These are phyloP conservation scores for Grammomys dolichurus DNA, from an alignment of 2,113 vertebrate genomes.

Conservation along the genomic window DNA sequence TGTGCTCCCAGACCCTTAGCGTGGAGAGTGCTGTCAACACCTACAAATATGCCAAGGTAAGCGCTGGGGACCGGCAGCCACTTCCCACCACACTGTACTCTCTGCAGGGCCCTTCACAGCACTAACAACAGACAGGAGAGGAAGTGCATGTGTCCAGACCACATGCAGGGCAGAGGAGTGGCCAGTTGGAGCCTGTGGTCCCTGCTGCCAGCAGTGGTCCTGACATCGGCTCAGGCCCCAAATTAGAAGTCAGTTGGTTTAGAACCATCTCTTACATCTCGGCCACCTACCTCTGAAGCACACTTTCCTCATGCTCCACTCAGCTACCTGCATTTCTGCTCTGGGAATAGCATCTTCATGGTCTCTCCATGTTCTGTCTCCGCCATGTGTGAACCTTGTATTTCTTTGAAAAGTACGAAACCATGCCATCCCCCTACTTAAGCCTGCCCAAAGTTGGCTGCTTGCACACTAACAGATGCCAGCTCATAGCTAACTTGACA, in stretches of 20 bases:
- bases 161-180: no score
- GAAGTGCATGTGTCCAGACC: not conserved
- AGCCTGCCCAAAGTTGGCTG: not conserved
- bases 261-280: not conserved
- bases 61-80: rapidly evolving
- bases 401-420: not conserved
- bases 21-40: constrained; percentile 93
- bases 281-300: not conserved
- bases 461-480: not conserved
- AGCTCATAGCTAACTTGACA: not conserved
- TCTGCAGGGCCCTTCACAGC: no score
- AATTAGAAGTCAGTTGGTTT: not conserved
- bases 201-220: not conserved
- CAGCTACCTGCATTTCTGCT: not conserved
- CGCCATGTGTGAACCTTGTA: not conserved
- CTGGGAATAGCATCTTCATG: rapidly evolving
- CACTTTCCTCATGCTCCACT: rapidly evolving
- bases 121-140: not conserved
- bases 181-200: rapidly evolving
- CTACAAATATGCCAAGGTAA: constrained; percentile 97
- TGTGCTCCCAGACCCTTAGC: constrained; percentile 93
- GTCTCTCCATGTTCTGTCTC: not conserved
- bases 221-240: not conserved
- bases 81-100: rapidly evolving
- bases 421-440: not conserved